Base-by-base conservation (phyloP, 2,113 vertebrate species). In the Centropus unirufus region DNA sequence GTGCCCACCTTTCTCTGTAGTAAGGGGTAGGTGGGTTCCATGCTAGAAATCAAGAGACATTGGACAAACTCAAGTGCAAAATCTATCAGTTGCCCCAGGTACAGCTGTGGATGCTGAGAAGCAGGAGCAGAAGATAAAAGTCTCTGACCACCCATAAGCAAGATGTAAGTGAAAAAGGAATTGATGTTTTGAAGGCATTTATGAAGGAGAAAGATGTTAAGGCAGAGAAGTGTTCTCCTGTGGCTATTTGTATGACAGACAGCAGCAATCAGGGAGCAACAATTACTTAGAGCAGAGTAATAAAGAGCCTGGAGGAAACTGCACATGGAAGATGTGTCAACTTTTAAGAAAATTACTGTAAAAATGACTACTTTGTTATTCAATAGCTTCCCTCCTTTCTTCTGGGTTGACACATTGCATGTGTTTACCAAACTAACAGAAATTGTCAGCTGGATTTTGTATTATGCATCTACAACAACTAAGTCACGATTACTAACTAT, bases 1-100 rank as follows among this genome's bases (percentile, higher is more conserved):
- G 8, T 27, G 34, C 39, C 30, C 46, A 20, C 0, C 2, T 30
- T 15, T 52, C 57, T 81, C 47, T 49, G 15, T n/a, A 40, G 51
- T 22, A 29, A 74, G 49, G 40, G 26, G 12, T 29, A 61, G 13
- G 62, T 52, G 63, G 34, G 75, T 26, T 62, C 32, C 59, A 27
- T 0, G 6, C 1, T 3, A 20, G 6, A 32, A 11, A 32, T 12
- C 5, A 11, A 23, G 61, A 32, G 79, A 49, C 26, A 6, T 22
- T 4, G 5, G 44, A 13, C 58, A 63, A 75, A 52, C 24, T 55
- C 14, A 6, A 36, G 18, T 27, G 57, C 34, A 64, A 47, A 87
- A 66, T 55, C 81, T 57, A 77, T 26, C 47, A n/a, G 39, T 24
- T 52, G 15, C 24, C n/a, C 32, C 47, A 57, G 57, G 29, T 32